Evolutionary conservation across 2,113 vertebrate species (phyloP), one percentile per base, ranked within the genome.

Genomic region (Hemiprocne comata): DNA sequence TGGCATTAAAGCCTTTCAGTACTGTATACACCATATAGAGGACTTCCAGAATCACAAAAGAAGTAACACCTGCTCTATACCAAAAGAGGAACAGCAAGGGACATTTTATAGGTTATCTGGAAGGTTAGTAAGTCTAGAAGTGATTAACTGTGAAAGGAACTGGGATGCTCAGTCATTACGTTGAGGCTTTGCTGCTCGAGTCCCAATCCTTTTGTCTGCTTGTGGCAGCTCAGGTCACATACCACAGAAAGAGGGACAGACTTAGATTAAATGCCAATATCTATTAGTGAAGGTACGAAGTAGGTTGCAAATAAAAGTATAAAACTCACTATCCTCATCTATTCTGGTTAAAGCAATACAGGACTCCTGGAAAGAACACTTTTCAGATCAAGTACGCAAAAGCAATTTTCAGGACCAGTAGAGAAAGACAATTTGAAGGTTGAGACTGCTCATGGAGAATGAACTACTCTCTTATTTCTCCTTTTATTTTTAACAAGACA

Each of bases 351-450:
- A 70, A 81, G 72, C 33, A 31, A 77, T 25, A 31, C 13, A 13
- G 36, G n/a, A 46, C 25, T 80, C 72, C 55, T 54, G 60, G 42
- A 77, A 77, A 77, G 70, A 84, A 17, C 1, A 2, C 4, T 80
- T 70, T 67, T 66, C 67, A 58, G 60, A 61, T 60, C 50, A 78
- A 76, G 58, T 31, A 66, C 58, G 65, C 50, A 77, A 48, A 94
- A 71, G 55, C 55, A 84, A 84, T 95, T 96, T 95, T 87, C 87
- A 89, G 87, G 69, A 81, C 23, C 80, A 74, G 69, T 18, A 91
- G 75, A 70, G 65, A 95, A 93, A 90, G 73, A 54, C 69, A 62
- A 38, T 29, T 46, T 18, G 55, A 71, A 89, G 65, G 46, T 9
- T 55, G 65, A 77, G 69, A n/a, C 53, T 74, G 60, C 36, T 88